Evolutionary conservation across 2,113 vertebrate species (phyloP), one percentile per base, ranked within the genome.

Genomic region (Amphiprion percula): DNA sequence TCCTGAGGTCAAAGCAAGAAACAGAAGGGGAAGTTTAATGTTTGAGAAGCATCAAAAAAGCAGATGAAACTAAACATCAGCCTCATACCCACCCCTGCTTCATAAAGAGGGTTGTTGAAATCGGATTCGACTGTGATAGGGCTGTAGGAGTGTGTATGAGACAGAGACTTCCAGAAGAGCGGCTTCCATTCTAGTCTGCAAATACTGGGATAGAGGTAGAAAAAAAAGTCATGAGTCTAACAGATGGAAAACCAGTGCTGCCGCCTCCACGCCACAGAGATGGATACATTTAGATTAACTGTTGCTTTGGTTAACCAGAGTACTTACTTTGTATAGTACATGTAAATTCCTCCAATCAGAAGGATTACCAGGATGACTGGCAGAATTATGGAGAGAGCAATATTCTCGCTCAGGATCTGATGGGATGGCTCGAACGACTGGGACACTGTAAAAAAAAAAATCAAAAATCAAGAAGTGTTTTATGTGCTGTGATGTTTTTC

Each of bases 41-140:
- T 6, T 49, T 49, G 17, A 37, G 33, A 5, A 37, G 33, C 33
- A 5, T 49, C 33, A 52, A 52, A 14, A 15, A 78, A 26, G 26
- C 30, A 47, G 11, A 53, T 7, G 4, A 30, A 24, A 41, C 9
- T 24, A 68, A 24, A 33, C 4, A 52, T 49, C 1, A 21, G 10
- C 10, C 1, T 54, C 6, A 1, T 41, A 85, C 93, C 96, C 83
- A 98, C 97, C 94, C 96, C 97, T 46, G 96, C 96, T 92, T 98
- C 97, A 74, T 97, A 98, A n/a, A 98, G 94, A 41, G 97, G 97
- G 80, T 97, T 98, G 95, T 96, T 97, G 86, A 97, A 98, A 86
- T 97, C 97, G 0, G 96, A 96, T 87, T 97, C 97, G 68, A 97
- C 97, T 1, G 97, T 97, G 65, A 98, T 97, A 39, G 97, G 97